Evolutionary conservation across 2,797 vertebrate species (phyloP).

Genomic region (Antrozous pallidus): DNA sequence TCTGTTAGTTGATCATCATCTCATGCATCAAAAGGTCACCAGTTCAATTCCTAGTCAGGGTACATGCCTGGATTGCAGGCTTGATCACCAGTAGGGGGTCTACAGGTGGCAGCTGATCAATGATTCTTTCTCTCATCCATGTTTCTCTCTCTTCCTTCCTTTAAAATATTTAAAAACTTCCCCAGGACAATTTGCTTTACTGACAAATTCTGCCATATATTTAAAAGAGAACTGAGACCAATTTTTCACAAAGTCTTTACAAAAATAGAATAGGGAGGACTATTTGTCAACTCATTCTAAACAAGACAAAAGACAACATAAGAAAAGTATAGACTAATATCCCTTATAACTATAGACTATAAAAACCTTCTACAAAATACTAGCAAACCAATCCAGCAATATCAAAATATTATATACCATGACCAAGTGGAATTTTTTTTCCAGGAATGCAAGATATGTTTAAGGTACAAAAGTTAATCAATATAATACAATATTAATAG

Average conservation of each 20-base stretch:
- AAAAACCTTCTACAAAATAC: neutral
- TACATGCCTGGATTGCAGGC: no score
- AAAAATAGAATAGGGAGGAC: neutral
- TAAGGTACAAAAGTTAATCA: neutral
- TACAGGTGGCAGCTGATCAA: no score
- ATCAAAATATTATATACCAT: neutral
- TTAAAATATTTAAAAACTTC: neutral
- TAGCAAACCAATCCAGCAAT: neutral
- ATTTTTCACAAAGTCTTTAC: neutral
- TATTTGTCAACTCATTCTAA: neutral
- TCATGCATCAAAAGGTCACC: no score
- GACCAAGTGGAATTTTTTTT: neutral
- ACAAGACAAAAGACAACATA: neutral
- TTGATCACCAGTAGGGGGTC: no score
- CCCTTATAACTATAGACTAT: neutral
- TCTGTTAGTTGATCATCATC: no score
- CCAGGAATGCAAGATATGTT: neutral
- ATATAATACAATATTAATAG: neutral
- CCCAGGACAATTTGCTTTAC: neutral
- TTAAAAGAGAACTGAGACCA: neutral
- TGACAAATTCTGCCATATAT: neutral
- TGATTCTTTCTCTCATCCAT: no score
- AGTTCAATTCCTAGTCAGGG: no score
- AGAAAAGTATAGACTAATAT: neutral
- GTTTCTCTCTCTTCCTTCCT: no score